Percentiles rank a stretch among this genome's conserved stretches.
Conservation (phyloP, 2,888 invertebrate genomes). For the Eilema sororculum region DNA sequence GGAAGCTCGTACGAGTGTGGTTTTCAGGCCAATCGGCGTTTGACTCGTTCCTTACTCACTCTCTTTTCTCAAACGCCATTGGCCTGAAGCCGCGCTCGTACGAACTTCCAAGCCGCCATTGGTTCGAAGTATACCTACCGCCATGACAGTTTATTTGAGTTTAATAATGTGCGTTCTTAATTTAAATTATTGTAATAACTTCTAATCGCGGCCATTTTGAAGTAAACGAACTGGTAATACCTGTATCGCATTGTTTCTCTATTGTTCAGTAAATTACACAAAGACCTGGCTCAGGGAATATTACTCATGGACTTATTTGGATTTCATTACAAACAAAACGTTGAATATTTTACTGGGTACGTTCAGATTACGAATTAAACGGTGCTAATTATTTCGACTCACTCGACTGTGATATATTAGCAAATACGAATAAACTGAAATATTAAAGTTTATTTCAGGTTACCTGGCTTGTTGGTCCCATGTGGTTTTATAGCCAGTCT, state of each 20-base stretch:
- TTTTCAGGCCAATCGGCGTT: too few relatives aligned
- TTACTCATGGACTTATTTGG: not conserved
- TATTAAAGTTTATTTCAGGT: not conserved
- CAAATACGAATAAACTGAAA: not conserved
- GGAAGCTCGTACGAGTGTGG: too few relatives aligned
- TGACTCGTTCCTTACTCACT: too few relatives aligned
- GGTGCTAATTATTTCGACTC: not conserved
- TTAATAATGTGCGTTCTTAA: not conserved
- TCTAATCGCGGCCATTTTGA: not conserved
- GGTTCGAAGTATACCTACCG: not conserved
- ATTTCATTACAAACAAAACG: not conserved
- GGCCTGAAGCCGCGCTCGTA: too few relatives aligned
- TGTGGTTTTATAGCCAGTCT: not conserved
- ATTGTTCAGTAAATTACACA: not conserved
- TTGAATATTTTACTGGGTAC: not conserved
- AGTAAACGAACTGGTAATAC: not conserved
- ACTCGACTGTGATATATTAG: not conserved
- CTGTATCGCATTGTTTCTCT: not conserved
- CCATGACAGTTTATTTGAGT: not conserved
- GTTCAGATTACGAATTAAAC: not conserved
- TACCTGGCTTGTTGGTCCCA: not conserved
- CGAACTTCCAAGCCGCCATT: too few relatives aligned
- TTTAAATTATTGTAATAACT: not conserved
- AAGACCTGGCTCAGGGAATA: not conserved
- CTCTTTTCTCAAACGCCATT: too few relatives aligned